Base-by-base conservation (phyloP, 2,113 vertebrate genomes). In the Felis catus region DNA sequence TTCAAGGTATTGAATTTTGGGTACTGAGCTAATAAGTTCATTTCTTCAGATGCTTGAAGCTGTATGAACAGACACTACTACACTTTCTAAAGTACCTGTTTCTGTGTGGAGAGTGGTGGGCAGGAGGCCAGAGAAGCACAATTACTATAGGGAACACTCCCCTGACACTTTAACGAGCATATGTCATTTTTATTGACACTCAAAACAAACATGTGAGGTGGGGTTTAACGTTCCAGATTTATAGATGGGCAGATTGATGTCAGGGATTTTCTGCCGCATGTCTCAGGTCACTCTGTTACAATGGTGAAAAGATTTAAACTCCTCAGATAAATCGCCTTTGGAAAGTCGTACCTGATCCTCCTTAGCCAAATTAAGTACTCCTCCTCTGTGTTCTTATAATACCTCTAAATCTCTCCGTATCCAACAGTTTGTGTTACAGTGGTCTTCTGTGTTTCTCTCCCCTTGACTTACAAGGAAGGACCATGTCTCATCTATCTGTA, bases 1-100 rank as follows among this genome's bases (percentile, higher is more conserved):
- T 66, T 89, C 39, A 93, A 91, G 84, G 36, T 97, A 94, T 83
- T 88, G 89, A 95, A 97, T 78, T 97, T 45, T 82, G 79, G 73
- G 29, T 19, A 48, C 25, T 86, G 82, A 81, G 61, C 39, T 95
- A 81, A 85, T 94, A 92, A 41, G 53, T 93, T 94, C 11, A 48
- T 80, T 94, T 97, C 70, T 94, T 89, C n/a, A 92, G 81, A 51
- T 76, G 29, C 51, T 84, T 85, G 61, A 94, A 93, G 51, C 33
- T 83, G 36, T 53, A 18, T 93, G 76, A 96, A 88, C 27, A 84
- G 29, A 93, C 58, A 61, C 58, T 5, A 21, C 70, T 95, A 39
- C 0, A 55, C 25, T 92, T 94, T 87, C 85, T 88, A 70, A 91
- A 84, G 45, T 39, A 7, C 25, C 79, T 95, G 81, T 36, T 79